Conservation (phyloP, 2,797 vertebrate species). For the Mus spretus region DNA sequence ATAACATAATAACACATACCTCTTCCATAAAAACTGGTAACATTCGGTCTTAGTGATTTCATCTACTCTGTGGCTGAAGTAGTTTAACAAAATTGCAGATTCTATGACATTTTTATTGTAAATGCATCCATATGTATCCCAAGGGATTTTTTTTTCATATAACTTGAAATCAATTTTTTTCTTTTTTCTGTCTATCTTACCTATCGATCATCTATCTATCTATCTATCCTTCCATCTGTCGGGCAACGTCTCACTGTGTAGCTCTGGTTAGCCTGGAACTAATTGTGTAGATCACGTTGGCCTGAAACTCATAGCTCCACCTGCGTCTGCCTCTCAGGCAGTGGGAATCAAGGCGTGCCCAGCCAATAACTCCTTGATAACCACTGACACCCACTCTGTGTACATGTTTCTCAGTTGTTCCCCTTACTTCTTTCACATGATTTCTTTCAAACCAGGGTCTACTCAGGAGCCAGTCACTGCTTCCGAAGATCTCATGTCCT, state of each 20-base stretch:
- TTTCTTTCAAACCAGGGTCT: constrained; percentile 12
- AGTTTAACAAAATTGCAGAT: constrained; percentile 33
- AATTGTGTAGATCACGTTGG: not conserved
- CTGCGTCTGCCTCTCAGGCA: not conserved
- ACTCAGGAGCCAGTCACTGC: not conserved
- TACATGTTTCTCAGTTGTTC: not conserved
- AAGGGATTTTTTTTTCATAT: not conserved
- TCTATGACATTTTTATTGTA: not conserved
- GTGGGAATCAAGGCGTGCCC: not conserved
- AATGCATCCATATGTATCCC: not conserved
- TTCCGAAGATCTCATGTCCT: not conserved
- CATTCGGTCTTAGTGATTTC: not conserved
- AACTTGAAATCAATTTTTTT: constrained; percentile 11
- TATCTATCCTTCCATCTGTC: not conserved
- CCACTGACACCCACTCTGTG: not conserved
- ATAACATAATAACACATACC: not conserved
- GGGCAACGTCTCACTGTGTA: not conserved
- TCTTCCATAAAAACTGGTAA: not conserved
- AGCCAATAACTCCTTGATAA: not conserved
- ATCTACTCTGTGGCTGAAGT: not conserved
- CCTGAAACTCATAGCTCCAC: not conserved
- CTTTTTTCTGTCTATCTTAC: not conserved
- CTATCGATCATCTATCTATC: not conserved
- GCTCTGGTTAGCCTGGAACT: not conserved
- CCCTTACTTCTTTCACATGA: not conserved